These are phyloP conservation scores for Elephas maximus DNA, from an alignment of 2,113 vertebrate genomes.

Conservation along the genomic window DNA sequence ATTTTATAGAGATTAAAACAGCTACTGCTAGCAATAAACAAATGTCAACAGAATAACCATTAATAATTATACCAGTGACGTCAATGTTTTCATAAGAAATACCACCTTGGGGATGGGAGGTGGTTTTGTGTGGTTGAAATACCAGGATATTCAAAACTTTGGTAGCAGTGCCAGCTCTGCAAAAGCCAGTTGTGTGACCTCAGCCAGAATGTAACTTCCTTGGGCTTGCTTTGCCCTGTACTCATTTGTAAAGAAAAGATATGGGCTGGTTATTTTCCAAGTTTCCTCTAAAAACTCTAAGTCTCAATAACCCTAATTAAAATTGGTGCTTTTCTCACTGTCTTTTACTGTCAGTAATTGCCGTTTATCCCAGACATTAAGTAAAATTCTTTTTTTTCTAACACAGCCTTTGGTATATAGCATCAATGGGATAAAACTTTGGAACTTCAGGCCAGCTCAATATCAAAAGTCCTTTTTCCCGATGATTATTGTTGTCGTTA, in stretches of 20 bases:
- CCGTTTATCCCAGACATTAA: background rate
- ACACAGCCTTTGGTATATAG: background rate
- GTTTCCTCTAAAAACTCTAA: slow-evolving; percentile 18
- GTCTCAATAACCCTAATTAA: background rate
- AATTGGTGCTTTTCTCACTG: background rate
- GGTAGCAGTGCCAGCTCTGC: background rate
- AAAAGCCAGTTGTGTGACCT: background rate
- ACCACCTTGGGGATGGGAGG: background rate
- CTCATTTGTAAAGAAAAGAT: slow-evolving; percentile 18
- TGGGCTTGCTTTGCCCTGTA: background rate
- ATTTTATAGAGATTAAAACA: background rate
- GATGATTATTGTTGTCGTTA: background rate
- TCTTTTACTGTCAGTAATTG: background rate
- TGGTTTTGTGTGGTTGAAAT: background rate
- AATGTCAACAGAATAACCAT: slow-evolving; percentile 5
- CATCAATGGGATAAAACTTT: background rate
- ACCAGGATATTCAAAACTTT: background rate
- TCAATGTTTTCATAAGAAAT: slow-evolving; percentile 1
- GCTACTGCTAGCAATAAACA: background rate
- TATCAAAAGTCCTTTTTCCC: background rate
- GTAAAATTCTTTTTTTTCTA: slow-evolving; percentile 16
- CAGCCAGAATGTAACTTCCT: background rate
- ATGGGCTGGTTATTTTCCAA: background rate
- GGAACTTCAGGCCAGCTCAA: background rate
- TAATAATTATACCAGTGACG: background rate